Conservation (phyloP, 2,113 vertebrate genomes). For the Nasalis larvatus region DNA sequence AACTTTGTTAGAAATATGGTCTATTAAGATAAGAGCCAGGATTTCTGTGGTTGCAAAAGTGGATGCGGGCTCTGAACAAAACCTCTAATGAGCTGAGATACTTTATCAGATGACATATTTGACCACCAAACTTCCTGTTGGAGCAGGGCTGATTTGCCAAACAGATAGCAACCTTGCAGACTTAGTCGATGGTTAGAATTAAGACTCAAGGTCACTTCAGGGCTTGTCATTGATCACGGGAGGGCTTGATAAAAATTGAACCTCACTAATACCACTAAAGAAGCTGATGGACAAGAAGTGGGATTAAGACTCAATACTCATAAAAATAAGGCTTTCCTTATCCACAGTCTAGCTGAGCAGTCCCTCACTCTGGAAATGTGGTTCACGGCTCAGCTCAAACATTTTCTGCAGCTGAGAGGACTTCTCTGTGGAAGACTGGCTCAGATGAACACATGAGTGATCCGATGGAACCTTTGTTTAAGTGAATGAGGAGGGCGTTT, state of each 20-base stretch:
- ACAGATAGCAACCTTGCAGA: neutral
- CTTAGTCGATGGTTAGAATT: neutral
- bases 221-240: neutral
- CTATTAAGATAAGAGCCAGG: constrained; percentile 27
- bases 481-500: neutral
- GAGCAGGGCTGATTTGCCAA: neutral
- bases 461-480: neutral
- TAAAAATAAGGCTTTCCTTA: neutral
- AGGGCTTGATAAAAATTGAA: neutral
- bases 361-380: neutral
- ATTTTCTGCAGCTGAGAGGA: neutral
- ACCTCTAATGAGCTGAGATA: constrained; percentile 12
- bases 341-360: neutral
- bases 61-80: neutral
- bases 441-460: neutral
- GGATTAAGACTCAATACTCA: neutral
- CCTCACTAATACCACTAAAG: too few species aligned
- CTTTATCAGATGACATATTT: neutral
- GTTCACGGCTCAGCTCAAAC: neutral
- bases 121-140: constrained; percentile 38
- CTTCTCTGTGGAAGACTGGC: neutral
- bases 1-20: neutral
- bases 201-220: constrained; percentile 34
- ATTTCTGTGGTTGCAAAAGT: constrained; percentile 15
- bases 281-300: neutral